Evolutionary conservation across 2,888 invertebrate species (phyloP).

Genomic region (Catocala fraxini): DNA sequence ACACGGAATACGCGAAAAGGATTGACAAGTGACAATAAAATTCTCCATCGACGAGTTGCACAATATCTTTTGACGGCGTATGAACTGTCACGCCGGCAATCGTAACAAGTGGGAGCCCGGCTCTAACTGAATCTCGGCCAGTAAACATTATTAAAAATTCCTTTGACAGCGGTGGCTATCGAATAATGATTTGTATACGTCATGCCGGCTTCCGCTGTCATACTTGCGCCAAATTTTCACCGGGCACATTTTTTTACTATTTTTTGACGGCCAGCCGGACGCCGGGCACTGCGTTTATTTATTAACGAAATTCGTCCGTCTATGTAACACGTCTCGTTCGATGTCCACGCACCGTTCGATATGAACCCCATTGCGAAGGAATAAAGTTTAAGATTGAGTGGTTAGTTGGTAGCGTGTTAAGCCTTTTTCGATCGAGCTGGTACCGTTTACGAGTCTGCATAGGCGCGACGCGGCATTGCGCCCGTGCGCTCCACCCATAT

Average conservation of each 20-base stretch:
- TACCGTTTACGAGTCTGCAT: constrained; percentile 83
- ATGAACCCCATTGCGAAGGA: constrained; percentile 53
- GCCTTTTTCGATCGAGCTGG: constrained; percentile 61
- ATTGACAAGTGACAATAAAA: constrained; percentile 62
- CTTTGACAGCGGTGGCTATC: constrained; percentile 79
- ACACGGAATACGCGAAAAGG: constrained; percentile 65
- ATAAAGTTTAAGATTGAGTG: constrained; percentile 60
- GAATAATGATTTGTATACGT: constrained; percentile 83
- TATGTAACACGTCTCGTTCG: constrained; percentile 72
- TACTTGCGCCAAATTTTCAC: constrained; percentile 84
- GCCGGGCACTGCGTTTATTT: constrained; percentile 84
- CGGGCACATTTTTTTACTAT: constrained; percentile 73
- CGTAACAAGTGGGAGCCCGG: constrained; percentile 66
- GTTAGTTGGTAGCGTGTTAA: constrained; percentile 45
- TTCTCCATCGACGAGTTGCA: constrained; percentile 51
- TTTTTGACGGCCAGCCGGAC: constrained; percentile 75
- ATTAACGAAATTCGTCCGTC: constrained; percentile 86
- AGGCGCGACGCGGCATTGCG: constrained; percentile 80
- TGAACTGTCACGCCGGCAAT: constrained; percentile 52
- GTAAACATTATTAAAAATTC: constrained; percentile 84
- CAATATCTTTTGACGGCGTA: constrained; percentile 61
- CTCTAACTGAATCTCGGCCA: constrained; percentile 71
- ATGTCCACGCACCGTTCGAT: constrained; percentile 37
- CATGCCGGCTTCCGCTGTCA: constrained; percentile 78
- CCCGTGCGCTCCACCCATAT: constrained; percentile 84